These are phyloP conservation scores for Knipowitschia caucasica DNA, from an alignment of 2,797 vertebrate genomes.

Conservation along the genomic window DNA sequence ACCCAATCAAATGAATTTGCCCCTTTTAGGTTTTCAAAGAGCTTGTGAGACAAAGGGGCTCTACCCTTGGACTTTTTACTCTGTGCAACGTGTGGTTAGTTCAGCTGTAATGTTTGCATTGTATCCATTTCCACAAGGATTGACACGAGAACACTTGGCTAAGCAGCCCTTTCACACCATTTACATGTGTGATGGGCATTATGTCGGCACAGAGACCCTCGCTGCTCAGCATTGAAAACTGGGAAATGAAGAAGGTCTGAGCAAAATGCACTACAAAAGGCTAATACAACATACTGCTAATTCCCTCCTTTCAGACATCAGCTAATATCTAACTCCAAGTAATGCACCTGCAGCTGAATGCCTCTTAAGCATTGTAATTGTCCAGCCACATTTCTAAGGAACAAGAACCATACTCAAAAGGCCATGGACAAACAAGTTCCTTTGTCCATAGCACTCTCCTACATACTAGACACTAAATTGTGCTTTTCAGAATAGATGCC, in stretches of 20 bases:
- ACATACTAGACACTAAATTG: constrained; percentile 84
- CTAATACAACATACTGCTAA: constrained; percentile 99
- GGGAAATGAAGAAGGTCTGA: constrained; percentile 99
- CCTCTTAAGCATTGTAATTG: constrained; percentile 90
- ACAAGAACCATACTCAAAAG: constrained; percentile 81
- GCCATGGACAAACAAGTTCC: constrained; percentile 88
- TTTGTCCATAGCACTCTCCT: constrained; percentile 79
- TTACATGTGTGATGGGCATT: constrained; percentile 98
- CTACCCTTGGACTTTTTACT: constrained; percentile 88
- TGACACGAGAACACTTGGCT: constrained; percentile 99
- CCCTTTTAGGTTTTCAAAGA: constrained; percentile 85
- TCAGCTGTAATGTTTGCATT: constrained; percentile 99
- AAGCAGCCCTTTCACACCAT: constrained; percentile 99
- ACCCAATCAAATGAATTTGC: constrained; percentile 99
- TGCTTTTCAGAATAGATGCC: constrained; percentile 75
- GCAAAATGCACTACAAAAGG: constrained; percentile 99
- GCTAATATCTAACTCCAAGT: constrained; percentile 95
- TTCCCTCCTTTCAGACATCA: constrained; percentile 93
- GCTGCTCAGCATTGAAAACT: constrained; percentile 97
- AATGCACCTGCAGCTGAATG: constrained; percentile 99
- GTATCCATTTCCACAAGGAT: constrained; percentile 99
- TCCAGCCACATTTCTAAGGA: constrained; percentile 86
- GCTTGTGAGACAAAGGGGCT: constrained; percentile 82
- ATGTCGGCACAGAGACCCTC: constrained; percentile 95
- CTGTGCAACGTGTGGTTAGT: constrained; percentile 95